Evolutionary conservation across 2,888 invertebrate genomes (phyloP).

Genomic region (Chromoteleia sp.): DNA sequence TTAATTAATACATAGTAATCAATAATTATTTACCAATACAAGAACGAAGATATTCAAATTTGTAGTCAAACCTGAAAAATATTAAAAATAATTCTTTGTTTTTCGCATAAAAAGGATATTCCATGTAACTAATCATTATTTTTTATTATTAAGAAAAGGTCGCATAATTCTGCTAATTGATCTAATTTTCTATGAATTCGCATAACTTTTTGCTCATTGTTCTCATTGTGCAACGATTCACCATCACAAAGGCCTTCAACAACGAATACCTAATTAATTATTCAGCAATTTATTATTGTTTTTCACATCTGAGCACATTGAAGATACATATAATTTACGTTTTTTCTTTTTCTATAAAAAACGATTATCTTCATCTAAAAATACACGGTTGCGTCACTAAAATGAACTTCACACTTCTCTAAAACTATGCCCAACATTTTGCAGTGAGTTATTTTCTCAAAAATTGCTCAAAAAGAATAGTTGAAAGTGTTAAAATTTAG

Average conservation of each 20-base stretch:
- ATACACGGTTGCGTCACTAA: neutral
- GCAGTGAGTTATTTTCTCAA: neutral
- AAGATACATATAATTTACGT: neutral
- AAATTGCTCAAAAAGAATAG: neutral
- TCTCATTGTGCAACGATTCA: conserved; percentile 10
- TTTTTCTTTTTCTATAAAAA: neutral
- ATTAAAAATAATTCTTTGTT: too few relatives aligned
- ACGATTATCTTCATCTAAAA: neutral
- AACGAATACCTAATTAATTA: conserved; percentile 40
- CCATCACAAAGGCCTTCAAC: conserved; percentile 39
- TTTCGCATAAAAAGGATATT: neutral
- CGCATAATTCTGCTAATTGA: neutral
- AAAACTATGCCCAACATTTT: too few relatives aligned
- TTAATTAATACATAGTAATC: neutral
- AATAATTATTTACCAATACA: conserved; percentile 24
- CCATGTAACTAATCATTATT: neutral
- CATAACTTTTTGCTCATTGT: conserved; percentile 9
- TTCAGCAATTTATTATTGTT: conserved; percentile 44
- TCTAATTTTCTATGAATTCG: conserved; percentile 9
- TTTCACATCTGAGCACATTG: conserved; percentile 19
- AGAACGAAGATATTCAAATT: conserved; percentile 25
- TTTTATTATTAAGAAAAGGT: neutral
- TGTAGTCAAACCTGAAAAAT: conserved; percentile 24
- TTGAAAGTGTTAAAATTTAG: conserved; percentile 4
- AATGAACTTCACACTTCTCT: neutral